Evolutionary conservation across 1,140 invertebrate genomes (phyloP).

Genomic region (Papilio helenus): DNA sequence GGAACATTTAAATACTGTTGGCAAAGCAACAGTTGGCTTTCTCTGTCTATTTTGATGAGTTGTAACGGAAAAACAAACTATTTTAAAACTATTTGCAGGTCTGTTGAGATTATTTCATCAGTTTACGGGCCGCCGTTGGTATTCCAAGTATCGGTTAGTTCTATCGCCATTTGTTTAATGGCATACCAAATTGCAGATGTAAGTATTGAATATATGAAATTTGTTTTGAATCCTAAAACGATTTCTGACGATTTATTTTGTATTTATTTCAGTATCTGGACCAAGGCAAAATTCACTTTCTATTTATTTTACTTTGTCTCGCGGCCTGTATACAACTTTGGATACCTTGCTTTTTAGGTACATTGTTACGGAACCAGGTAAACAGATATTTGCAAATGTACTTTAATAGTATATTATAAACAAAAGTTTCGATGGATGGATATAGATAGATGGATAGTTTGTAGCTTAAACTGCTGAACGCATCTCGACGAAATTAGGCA

Average conservation of each 20-base stretch:
- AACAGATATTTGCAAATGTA: conserved; percentile 8
- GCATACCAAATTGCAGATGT: conserved; percentile 60
- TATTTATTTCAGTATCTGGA: conserved; percentile 56
- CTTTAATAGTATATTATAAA: no score
- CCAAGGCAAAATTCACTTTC: conserved; percentile 52
- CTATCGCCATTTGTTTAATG: conserved; percentile 55
- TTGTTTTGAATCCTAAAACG: neutral
- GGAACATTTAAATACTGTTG: no score
- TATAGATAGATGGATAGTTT: no score
- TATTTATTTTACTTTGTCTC: conserved; percentile 51
- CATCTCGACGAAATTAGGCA: no score
- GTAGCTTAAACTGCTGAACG: no score
- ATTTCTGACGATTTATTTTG: neutral
- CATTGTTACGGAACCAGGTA: conserved; percentile 61
- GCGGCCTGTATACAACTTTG: conserved; percentile 57
- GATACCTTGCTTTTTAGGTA: conserved; percentile 67
- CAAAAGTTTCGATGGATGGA: no score
- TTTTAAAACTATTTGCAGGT: conserved; percentile 33
- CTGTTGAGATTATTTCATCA: conserved; percentile 49
- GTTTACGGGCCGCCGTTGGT: conserved; percentile 54
- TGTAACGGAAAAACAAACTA: neutral
- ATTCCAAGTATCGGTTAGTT: conserved; percentile 59
- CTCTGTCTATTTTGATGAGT: neutral
- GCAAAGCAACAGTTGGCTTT: neutral
- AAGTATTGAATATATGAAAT: conserved; percentile 42